A percentile compares a stretch with the other conserved stretches of the same genome.
These are phyloP conservation scores for Scaptomyza reducta DNA, from an alignment of 2,888 invertebrate genomes.

Conservation along the genomic window DNA sequence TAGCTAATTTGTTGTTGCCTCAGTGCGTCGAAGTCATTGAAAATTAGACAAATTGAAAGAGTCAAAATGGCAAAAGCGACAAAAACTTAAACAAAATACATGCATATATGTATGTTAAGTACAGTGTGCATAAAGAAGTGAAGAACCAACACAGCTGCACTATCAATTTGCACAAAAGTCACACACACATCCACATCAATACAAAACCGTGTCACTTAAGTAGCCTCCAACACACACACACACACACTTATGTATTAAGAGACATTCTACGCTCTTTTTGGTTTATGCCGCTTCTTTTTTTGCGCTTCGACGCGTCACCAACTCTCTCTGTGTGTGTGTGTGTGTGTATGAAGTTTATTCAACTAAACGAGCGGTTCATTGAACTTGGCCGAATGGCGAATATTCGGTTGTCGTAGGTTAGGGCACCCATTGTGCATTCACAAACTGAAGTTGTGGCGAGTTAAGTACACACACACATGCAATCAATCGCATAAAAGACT, in stretches of 20 bases:
- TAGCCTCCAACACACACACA: conserved; percentile 52
- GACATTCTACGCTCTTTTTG: conserved; percentile 67
- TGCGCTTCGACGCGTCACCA: conserved; percentile 71
- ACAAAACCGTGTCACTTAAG: conserved; percentile 65
- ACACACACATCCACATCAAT: conserved; percentile 14
- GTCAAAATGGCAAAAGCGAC: conserved; percentile 68
- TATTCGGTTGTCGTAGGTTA: conserved; percentile 81
- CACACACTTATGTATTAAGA: conserved; percentile 44
- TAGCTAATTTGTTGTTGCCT: conserved; percentile 69
- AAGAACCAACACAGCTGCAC: conserved; percentile 40
- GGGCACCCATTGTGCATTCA: conserved; percentile 77
- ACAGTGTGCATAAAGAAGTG: conserved; percentile 23
- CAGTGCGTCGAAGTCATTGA: conserved; percentile 68
- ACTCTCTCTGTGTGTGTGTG: conserved; percentile 29
- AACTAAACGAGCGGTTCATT: conserved; percentile 81
- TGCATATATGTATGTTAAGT: not conserved
- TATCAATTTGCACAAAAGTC: conserved; percentile 65
- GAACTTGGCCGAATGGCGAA: conserved; percentile 82
- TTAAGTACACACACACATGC: conserved; percentile 44
- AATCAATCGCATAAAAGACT: conserved; percentile 52
- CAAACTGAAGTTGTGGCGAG: conserved; percentile 78
- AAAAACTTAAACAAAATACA: conserved; percentile 24
- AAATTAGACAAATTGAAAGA: conserved; percentile 78
- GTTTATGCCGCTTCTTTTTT: conserved; percentile 54
- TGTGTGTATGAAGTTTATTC: conserved; percentile 69